Evolutionary conservation across 2,113 vertebrate species (phyloP).

Genomic region (Butastur rufipennis): DNA sequence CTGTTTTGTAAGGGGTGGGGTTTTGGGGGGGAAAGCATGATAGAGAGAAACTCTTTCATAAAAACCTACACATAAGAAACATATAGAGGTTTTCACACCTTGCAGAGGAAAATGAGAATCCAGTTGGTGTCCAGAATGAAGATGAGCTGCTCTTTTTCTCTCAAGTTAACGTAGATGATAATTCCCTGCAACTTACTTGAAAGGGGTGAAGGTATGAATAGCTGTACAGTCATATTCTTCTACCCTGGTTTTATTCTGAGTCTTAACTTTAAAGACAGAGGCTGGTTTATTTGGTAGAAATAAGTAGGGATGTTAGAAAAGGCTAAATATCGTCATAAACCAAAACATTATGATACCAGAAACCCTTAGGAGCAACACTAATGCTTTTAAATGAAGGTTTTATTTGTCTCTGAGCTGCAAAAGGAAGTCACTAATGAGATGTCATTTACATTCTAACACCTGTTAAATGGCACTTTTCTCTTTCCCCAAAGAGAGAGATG

Average conservation of each 20-base stretch:
- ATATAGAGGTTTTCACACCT: neutral
- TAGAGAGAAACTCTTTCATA: neutral
- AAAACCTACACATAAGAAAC: neutral
- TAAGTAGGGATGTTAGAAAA: slow-evolving; percentile 68
- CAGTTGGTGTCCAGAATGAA: neutral
- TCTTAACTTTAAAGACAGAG: slow-evolving; percentile 59
- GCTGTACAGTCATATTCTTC: neutral
- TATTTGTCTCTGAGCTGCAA: slow-evolving; percentile 78
- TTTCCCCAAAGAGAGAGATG: slow-evolving; percentile 79
- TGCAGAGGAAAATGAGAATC: neutral
- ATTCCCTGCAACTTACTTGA: neutral
- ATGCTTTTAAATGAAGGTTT: slow-evolving; percentile 82
- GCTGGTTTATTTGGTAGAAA: slow-evolving; percentile 70
- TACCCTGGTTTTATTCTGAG: slow-evolving; percentile 24
- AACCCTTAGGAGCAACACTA: slow-evolving; percentile 76
- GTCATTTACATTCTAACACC: slow-evolving; percentile 85
- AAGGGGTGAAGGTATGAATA: neutral
- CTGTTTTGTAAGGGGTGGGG: neutral
- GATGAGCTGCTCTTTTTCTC: neutral
- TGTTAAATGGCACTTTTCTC: slow-evolving; percentile 83
- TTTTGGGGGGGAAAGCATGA: neutral
- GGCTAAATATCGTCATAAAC: slow-evolving; percentile 76
- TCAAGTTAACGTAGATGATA: neutral
- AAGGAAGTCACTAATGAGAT: slow-evolving; percentile 82
- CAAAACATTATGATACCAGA: slow-evolving; percentile 78